phyloP scores from a whole-genome alignment of 2,113 vertebrate genomes.

The Otolemur garnettii region DNA sequence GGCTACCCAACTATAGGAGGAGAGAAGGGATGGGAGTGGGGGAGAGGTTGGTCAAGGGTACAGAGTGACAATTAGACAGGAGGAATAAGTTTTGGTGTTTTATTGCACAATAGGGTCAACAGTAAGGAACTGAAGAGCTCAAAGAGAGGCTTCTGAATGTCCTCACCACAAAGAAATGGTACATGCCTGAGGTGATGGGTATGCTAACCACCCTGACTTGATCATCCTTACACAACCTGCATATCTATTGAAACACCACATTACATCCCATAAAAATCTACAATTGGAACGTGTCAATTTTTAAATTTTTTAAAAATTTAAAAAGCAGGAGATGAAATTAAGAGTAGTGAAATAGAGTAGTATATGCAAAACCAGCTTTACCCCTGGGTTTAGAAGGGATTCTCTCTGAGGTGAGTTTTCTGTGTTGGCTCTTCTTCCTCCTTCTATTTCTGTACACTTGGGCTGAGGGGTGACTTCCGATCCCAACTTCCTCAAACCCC shows the following conservation, averaged over 20 bases:
- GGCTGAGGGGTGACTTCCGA: background rate
- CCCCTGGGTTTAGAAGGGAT: background rate
- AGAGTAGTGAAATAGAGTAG: background rate
- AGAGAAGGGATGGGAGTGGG: background rate
- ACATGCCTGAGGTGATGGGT: background rate
- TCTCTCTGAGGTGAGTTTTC: background rate
- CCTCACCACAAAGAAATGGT: background rate
- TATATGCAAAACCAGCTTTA: background rate
- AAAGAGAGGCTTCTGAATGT: background rate
- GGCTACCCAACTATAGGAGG: background rate
- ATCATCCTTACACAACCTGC: background rate
- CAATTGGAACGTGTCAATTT: background rate
- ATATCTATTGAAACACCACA: background rate
- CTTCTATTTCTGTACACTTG: constrained; percentile 27
- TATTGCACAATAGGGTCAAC: background rate
- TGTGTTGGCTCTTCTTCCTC: background rate
- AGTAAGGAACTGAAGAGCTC: background rate
- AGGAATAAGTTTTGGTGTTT: background rate
- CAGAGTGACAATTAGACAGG: background rate
- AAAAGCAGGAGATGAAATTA: background rate
- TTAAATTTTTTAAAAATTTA: background rate
- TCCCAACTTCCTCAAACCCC: constrained; percentile 50
- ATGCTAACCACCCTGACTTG: background rate
- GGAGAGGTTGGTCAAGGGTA: background rate
- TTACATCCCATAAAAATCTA: background rate